Base-by-base conservation (phyloP, 2,113 vertebrate species). In the Psephotus haematonotus region DNA sequence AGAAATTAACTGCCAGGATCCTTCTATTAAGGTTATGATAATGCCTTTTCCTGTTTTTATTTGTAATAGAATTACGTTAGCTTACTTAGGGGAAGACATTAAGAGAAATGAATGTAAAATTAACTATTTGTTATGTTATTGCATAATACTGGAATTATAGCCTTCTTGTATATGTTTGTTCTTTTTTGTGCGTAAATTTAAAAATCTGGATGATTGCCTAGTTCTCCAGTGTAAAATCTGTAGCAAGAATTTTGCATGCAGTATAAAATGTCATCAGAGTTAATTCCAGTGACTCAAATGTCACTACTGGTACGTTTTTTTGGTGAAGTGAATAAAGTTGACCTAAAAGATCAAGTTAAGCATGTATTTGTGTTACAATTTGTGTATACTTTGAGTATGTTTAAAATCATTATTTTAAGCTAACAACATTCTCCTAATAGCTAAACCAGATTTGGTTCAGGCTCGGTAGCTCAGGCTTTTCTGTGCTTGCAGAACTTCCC, bases 1-100 rank as follows among this genome's bases (percentile, higher is more conserved):
- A 69, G 99, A 99, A 93, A 98, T 98, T 95, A 98, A 97, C 91
- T 99, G 98, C 95, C 99, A 99, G 96, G 99, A 99, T 69, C 98
- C 99, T 4, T 98, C 98, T 20, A 98, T 99, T 78, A 99, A 99
- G 99, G 99, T 99, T 78, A 41, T 35, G 44, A 47, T 33, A 35
- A n/a, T 86, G 25, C 29, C 41, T 52, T 68, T 52, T 64, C 29
- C 24, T 88, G 28, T 1, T 49, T 46, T 79, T 44, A 10, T 33
- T 82, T 3, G 11, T 31, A 29, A 47, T 47, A 11, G 20, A 67
- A 5, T 85, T 15, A 28, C 55, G 4, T 50, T 39, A 17, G 8
- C 24, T 63, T 76, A 39, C 44, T 37, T 57, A 33, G 11, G n/a
- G 14, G 17, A 83, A 68, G 8, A 60, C 2, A 18, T 8, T 22